Evolutionary conservation across 1,140 invertebrate species (phyloP), one percentile per base, ranked within the genome.

Genomic region (Mactra quadrangularis): DNA sequence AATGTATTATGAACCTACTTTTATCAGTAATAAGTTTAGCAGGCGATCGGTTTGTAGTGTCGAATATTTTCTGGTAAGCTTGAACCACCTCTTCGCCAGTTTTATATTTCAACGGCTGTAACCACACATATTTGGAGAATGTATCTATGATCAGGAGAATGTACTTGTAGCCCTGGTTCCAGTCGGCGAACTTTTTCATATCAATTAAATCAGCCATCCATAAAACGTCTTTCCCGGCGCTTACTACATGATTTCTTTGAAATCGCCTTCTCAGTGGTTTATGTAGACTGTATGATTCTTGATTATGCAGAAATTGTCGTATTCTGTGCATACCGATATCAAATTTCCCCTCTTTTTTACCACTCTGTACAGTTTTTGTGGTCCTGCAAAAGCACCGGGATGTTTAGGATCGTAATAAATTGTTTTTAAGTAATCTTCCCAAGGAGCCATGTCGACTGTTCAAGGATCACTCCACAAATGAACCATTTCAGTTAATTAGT

Each of bases 291-390:
- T 55, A 55, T 1, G 47, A 9, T 55, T 72, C 47, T 22, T 72
- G 70, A 55, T 70, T 41, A 7, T 41, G 38, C 15, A 55, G 19
- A 27, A 55, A 55, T 19, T 55, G 4, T 6, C 53, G 53, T 55
- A 27, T 62, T 62, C 59, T 62, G 31, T 62, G 59, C 59, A 62
- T 62, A 7, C 59, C 59, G 11, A 62, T 62, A 62, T 62, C n/a
- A 62, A n/a, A 62, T 62, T 62, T 27, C 17, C 59, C 59, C 27
- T 72, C 70, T 33, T 38, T 45, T 72, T 57, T 47, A 72, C 70
- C 53, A 55, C 68, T 72, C 53, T 72, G 22, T 72, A 72, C 17
- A 72, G 17, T 55, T 72, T 72, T 25, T 72, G 68, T 22, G 68
- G 68, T 7, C 68, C 47, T 19, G 25, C n/a, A 55, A 72, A 72